Evolutionary conservation across 2,888 invertebrate genomes (phyloP).

Genomic region (Dioctria linearis): DNA sequence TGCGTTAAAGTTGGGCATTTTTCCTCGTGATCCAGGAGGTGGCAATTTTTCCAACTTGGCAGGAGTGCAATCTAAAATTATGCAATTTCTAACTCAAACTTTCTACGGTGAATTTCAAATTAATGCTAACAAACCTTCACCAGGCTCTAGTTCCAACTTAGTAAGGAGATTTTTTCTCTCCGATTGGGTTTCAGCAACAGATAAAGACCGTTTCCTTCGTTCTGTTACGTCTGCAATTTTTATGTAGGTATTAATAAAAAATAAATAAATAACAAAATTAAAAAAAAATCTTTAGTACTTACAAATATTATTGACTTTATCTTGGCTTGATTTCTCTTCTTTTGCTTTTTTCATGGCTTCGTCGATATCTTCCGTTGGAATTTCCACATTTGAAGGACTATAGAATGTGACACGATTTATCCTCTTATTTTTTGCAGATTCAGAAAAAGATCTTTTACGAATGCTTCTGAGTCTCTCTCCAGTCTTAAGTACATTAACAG

Average conservation of each 20-base stretch:
- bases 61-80: constrained; percentile 39
- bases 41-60: constrained; percentile 50
- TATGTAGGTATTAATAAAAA: too few species aligned
- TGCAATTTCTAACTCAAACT: too few species aligned
- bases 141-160: neutral
- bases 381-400: constrained; percentile 64
- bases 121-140: neutral
- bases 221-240: constrained; percentile 64
- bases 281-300: too few species aligned
- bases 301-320: neutral
- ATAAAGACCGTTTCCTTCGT: constrained; percentile 66
- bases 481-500: constrained; percentile 57
- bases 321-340: neutral
- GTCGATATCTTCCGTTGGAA: constrained; percentile 62
- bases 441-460: constrained; percentile 65
- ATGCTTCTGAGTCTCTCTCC: constrained; percentile 59
- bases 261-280: too few species aligned
- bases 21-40: constrained; percentile 67
- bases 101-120: neutral
- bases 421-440: constrained; percentile 58
- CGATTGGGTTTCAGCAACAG: constrained; percentile 63
- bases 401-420: constrained; percentile 63
- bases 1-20: constrained; percentile 80
- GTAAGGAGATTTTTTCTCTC: constrained; percentile 47
- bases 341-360: constrained; percentile 47